Conservation (phyloP, 2,797 vertebrate species). For the Cephalopachus bancanus region DNA sequence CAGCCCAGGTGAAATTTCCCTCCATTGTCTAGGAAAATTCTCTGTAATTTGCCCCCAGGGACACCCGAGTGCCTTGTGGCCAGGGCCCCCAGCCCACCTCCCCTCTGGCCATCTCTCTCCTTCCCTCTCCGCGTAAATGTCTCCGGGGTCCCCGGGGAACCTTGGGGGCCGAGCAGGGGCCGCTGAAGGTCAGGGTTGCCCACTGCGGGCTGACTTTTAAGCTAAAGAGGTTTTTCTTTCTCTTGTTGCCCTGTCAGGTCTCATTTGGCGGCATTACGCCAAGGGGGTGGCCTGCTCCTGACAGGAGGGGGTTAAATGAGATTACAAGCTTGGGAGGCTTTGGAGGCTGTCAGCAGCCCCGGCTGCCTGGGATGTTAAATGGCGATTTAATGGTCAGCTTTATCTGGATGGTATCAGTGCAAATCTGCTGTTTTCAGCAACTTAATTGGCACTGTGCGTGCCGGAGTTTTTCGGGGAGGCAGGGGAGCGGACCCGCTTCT, state of each 20-base stretch:
- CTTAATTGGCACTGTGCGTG: constrained; percentile 87
- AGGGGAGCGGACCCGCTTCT: constrained; percentile 57
- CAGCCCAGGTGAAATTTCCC: constrained; percentile 88
- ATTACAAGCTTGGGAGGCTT: constrained; percentile 91
- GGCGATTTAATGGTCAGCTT: constrained; percentile 94
- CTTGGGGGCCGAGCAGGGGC: constrained; percentile 77
- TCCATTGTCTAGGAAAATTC: constrained; percentile 87
- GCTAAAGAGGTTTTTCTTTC: constrained; percentile 92
- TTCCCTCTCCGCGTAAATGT: constrained; percentile 80
- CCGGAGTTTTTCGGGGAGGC: constrained; percentile 78
- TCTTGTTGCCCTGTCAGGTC: constrained; percentile 92
- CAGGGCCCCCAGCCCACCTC: constrained; percentile 17
- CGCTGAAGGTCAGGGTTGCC: constrained; percentile 92
- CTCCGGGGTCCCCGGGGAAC: constrained; percentile 85
- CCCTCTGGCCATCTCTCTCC: constrained; percentile 66
- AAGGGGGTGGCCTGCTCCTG: constrained; percentile 89
- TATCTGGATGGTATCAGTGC: constrained; percentile 89
- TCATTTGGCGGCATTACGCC: constrained; percentile 92
- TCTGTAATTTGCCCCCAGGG: constrained; percentile 91
- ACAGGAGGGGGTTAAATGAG: constrained; percentile 94
- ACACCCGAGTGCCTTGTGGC: constrained; percentile 71
- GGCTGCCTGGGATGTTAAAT: constrained; percentile 91
- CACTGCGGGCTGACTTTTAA: constrained; percentile 93
- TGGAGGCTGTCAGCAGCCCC: constrained; percentile 91
- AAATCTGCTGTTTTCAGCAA: constrained; percentile 90